Base-by-base conservation (phyloP, 2,113 vertebrate genomes). In the Micronycteris hirsuta region DNA sequence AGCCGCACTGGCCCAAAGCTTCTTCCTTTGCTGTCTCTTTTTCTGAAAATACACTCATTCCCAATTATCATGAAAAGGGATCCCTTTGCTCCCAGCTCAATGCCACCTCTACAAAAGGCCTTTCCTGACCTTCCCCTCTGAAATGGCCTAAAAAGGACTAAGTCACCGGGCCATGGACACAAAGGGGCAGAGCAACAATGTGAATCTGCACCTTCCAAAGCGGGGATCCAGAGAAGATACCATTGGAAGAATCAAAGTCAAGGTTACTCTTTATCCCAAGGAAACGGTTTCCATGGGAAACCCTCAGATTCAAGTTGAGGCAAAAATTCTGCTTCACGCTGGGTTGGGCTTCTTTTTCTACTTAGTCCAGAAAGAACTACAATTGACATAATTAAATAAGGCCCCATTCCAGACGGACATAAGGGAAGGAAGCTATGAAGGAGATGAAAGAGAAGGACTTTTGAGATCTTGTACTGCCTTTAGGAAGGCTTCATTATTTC, bases 401-500 rank as follows among this genome's bases (percentile, higher is more conserved):
- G 19, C 63, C 83, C 2, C 17, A n/a, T 19, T 96, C 94, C 85
- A 28, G 68, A 85, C n/a, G 73, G 31, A 78, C 43, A 11, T 10
- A 93, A 81, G 54, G 87, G 76, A 82, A 95, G 8, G 80, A 65
- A 4, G 22, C 91, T 95, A 8, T n/a, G 80, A 94, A 88, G 12
- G 73, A 82, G 41, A 89, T 76, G 12, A 52, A 80, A 95, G 14
- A 68, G 41, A 86, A 83, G 78, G 26, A 97, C 88, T 93, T 91
- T 81, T 87, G 43, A 93, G 22, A 91, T 84, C 67, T 96, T 83
- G 26, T 45, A 93, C 70, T 95, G 89, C 89, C 74, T 97, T 91
- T 80, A 97, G 87, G 92, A 94, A 80, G 98, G 77, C 56, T 96
- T 95, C 94, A 85, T 97, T 97, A 83, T 90, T 94, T 96, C 80